phyloP scores from a whole-genome alignment of 2,113 vertebrate species.

The Phyllostomus discolor region DNA sequence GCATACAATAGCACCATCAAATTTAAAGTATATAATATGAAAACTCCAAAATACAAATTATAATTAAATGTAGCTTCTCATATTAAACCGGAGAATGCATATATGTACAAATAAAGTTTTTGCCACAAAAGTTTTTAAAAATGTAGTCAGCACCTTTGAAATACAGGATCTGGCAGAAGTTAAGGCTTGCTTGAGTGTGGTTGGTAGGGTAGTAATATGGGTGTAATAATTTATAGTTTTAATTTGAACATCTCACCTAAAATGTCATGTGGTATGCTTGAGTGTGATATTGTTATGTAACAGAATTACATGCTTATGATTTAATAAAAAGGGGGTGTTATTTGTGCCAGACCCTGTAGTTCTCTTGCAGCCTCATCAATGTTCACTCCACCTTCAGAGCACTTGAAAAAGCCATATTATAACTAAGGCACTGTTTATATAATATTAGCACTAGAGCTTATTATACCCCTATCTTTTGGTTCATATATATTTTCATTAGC shows the following conservation, averaged over 20 bases:
- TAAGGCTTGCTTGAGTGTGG: too few species aligned
- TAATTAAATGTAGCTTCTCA: not conserved
- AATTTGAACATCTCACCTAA: too few species aligned
- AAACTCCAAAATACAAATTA: not conserved
- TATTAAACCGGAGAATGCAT: not conserved
- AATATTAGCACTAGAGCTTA: not conserved
- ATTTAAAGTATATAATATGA: not conserved
- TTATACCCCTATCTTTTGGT: not conserved
- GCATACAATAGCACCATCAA: not conserved
- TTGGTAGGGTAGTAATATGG: too few species aligned
- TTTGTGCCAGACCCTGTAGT: too few species aligned
- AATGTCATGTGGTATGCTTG: too few species aligned
- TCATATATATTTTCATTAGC: not conserved
- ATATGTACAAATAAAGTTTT: not conserved
- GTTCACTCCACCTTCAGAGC: not conserved
- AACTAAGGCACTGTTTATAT: not conserved
- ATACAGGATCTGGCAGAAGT: not conserved
- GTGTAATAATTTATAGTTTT: too few species aligned
- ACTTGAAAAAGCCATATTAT: not conserved
- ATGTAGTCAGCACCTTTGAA: not conserved
- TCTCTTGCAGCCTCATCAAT: not conserved
- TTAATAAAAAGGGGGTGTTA: too few species aligned
- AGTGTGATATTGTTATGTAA: too few species aligned
- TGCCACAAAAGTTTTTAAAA: not conserved
- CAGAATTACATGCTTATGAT: too few species aligned